Evolutionary conservation across 2,888 invertebrate genomes (phyloP), one percentile per base, ranked within the genome.

Genomic region (Nyleta sp.): DNA sequence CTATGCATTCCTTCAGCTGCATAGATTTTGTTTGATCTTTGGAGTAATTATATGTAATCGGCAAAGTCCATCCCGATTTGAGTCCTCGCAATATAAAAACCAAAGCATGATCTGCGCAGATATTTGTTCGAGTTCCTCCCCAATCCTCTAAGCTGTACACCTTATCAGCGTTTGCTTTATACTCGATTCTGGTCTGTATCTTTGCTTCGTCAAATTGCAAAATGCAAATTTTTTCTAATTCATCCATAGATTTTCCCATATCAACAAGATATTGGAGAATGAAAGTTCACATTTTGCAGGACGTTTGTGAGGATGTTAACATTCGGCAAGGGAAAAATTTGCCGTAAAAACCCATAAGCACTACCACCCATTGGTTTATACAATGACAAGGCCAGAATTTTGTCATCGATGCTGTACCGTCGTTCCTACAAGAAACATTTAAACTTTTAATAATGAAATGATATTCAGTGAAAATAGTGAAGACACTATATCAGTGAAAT

Each of bases 311-410:
- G 31, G n/a, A 33, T 33, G n/a, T 1, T 13, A 1, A 46, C 13
- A 20, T 17, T 2, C 4, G 46, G 60, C 13, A 60, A 17, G 0
- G 60, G 46, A 33, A 60, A 46, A 0, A 33, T 18, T 20, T 33
- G 18, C 0, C 60, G 44, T n/a, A 46, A 0, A 13, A 60, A 46
- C 1, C n/a, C 3, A 11, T 59, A 59, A 2, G 57, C 57, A 15
- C 17, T 28, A 1, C 57, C 57, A 11, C 42, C 42, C 57, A 59
- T 59, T 0, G 17, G 11, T 28, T 59, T 59, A 11, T 59, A 59
- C 8, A 42, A 42, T 1, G 57, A 24, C 28, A 59, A 11, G 0
- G 57, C 24, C 1, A 42, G 6, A 2, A 42, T 17, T 42, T 42
- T 42, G 11, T 22, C n/a, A 28, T 48, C 48, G 7, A 11, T 13